phyloP scores from a whole-genome alignment of 2,113 vertebrate genomes.

The Aegithalos caudatus region DNA sequence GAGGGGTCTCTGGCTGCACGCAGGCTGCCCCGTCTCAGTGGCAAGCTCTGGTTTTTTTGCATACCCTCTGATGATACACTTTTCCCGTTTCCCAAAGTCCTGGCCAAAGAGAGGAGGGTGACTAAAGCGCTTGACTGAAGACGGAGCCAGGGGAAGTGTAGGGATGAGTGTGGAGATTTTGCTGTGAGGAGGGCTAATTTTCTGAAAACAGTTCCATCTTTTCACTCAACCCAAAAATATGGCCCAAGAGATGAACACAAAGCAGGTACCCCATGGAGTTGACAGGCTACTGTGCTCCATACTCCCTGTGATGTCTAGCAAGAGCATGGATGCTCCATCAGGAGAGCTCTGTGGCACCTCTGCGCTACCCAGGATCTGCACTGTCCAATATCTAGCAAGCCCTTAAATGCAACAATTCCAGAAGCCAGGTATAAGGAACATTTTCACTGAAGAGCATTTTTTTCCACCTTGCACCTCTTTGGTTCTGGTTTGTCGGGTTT shows the following conservation, averaged over 20 bases:
- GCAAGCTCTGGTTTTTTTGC: background rate
- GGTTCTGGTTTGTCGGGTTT: background rate
- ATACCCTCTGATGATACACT: background rate
- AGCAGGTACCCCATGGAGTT: fast-evolving
- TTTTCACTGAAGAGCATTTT: background rate
- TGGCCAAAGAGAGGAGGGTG: background rate
- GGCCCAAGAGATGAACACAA: background rate
- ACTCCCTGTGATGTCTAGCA: no score
- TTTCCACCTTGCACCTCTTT: background rate
- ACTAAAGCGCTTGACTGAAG: background rate
- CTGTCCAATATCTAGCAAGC: background rate
- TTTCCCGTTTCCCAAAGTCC: background rate
- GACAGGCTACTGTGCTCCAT: fast-evolving
- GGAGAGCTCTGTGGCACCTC: background rate
- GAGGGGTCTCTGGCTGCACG: no score
- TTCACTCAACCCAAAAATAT: background rate
- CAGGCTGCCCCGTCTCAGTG: fast-evolving
- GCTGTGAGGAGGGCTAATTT: background rate
- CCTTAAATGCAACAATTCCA: background rate
- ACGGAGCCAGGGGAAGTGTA: fast-evolving
- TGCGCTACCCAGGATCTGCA: background rate
- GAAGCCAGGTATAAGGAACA: background rate
- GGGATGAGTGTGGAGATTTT: fast-evolving
- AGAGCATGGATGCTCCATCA: fast-evolving
- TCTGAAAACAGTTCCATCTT: background rate